Evolutionary conservation across 2,888 invertebrate genomes (phyloP), one percentile per base, ranked within the genome.

Genomic region (Rhagophthalmus giganteus): DNA sequence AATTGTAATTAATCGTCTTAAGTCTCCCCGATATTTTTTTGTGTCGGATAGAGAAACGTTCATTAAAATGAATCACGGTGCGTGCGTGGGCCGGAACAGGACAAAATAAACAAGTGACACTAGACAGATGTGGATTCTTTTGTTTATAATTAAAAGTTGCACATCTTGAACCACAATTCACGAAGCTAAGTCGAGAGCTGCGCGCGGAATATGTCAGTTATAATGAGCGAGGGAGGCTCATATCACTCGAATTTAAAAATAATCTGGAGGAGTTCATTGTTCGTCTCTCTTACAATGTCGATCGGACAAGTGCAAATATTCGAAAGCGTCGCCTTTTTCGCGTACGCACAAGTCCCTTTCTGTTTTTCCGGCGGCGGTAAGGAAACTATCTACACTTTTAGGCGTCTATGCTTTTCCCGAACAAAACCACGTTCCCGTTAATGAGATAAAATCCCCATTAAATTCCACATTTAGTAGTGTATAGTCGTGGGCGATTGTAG

Each of bases 361-460:
- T n/a, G n/a, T n/a, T n/a, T n/a, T n/a, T n/a, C n/a, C n/a, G n/a
- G n/a, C n/a, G n/a, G n/a, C n/a, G n/a, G n/a, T n/a, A 25, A 35
- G 13, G 10, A 15, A 33, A 13, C 24, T n/a, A 26, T 42, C 35
- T 45, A 28, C 12, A 30, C 20, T 45, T 44, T 44, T 27, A n/a
- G 28, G 31, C 10, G 11, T 38, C 30, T 42, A 15, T 26, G 20
- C 34, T 26, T 44, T 34, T 34, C 26, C 24, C 14, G 46, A 34
- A 63, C 60, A 63, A 63, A 65, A 65, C 55, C 62, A 61, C 37
- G 61, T 54, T 56, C 10, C 60, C 63, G 65, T 65, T 68, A 69
- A 69, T 68, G 69, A 69, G 69, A 69, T 68, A 66, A 68, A 66
- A 69, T 65, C 63, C 65, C 67, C 67, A 68, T 68, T 68, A 68